A percentile compares a stretch with the other conserved stretches of the same genome.
These are phyloP conservation scores for Callitettix versicolor DNA, from an alignment of 1,140 invertebrate species.

Conservation along the genomic window DNA sequence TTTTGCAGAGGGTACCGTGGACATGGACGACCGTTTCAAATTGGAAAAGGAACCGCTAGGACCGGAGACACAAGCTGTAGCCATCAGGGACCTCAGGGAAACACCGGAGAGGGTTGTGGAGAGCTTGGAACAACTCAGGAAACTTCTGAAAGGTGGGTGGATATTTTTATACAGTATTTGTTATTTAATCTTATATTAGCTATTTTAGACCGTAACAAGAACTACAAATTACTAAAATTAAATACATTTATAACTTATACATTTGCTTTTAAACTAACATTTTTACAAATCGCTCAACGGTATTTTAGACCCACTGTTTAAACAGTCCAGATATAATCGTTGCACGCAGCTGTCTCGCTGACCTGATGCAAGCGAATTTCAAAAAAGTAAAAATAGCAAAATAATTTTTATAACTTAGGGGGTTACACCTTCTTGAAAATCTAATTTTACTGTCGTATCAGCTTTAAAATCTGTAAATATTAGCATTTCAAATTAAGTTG, in stretches of 20 bases:
- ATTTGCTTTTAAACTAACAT: background rate
- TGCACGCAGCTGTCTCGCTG: too few species aligned
- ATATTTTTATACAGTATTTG: background rate
- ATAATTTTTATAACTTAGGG: too few species aligned
- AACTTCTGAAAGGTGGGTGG: conserved; percentile 33
- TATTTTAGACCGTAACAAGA: background rate
- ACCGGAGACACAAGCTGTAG: conserved; percentile 24
- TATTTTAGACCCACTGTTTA: background rate
- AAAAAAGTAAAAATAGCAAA: background rate
- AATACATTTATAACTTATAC: background rate
- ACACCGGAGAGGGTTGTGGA: conserved; percentile 33
- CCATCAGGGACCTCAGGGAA: conserved; percentile 35
- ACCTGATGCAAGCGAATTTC: too few species aligned
- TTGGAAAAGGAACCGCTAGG: conserved; percentile 16
- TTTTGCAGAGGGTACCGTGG: background rate
- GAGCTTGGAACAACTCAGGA: conserved; percentile 29
- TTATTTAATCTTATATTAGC: too few species aligned
- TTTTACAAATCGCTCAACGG: too few species aligned
- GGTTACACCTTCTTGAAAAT: too few species aligned
- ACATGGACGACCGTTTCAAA: conserved; percentile 4
- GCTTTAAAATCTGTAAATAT: too few species aligned
- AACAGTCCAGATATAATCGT: background rate
- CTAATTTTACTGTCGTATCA: too few species aligned
- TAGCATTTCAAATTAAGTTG: too few species aligned
- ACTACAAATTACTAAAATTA: background rate